phyloP scores from a whole-genome alignment of 2,113 vertebrate species.

The Rattus rattus region DNA sequence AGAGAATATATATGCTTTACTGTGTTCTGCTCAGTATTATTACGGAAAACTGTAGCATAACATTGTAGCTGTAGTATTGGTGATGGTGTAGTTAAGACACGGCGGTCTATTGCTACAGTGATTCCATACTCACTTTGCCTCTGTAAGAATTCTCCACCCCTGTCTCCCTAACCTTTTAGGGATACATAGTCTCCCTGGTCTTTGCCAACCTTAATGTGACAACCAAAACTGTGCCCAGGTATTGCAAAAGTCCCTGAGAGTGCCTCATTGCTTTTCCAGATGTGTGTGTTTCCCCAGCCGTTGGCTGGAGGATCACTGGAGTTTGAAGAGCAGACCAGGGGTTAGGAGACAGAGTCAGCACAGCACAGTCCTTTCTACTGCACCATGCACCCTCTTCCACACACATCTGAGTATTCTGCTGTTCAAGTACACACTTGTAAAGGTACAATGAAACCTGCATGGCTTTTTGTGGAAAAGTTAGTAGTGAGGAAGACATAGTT shows the following conservation, averaged over 20 bases:
- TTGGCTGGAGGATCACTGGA: background rate
- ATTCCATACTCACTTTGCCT: background rate
- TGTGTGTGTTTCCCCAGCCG: background rate
- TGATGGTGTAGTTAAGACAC: background rate
- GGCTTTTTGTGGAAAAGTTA: background rate
- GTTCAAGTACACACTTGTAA: background rate
- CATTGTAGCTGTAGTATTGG: background rate
- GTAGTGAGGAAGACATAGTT: background rate
- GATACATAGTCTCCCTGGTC: no score
- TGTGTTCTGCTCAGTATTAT: background rate
- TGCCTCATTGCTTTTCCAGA: background rate
- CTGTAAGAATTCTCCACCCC: no score
- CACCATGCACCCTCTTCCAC: background rate
- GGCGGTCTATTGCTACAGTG: background rate
- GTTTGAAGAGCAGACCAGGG: background rate
- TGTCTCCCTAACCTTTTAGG: no score
- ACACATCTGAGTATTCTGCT: background rate
- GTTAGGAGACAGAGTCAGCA: background rate
- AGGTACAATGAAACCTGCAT: background rate
- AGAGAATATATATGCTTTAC: background rate
- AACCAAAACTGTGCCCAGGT: background rate
- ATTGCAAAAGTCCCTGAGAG: background rate
- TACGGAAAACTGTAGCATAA: background rate
- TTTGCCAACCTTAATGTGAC: background rate
- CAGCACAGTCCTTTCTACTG: background rate